Percentiles rank a stretch among this genome's conserved stretches.
phyloP scores from a whole-genome alignment of 2,797 vertebrate genomes.

The Danio choprae region DNA sequence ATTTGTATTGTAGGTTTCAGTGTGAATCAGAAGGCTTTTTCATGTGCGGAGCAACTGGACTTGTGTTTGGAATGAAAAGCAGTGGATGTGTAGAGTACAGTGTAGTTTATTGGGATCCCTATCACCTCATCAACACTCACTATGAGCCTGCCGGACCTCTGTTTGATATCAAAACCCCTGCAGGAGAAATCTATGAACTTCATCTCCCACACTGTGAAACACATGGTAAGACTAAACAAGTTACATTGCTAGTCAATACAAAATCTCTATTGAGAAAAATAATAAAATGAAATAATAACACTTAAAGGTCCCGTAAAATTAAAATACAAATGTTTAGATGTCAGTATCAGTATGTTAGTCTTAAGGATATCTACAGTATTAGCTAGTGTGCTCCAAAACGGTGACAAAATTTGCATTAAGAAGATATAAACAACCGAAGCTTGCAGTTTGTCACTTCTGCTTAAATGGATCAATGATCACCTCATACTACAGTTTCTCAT shows the following conservation, averaged over 20 bases:
- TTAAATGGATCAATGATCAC: too few species aligned
- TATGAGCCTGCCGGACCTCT: conserved; percentile 55
- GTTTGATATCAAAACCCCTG: conserved; percentile 36
- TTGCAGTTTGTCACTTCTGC: too few species aligned
- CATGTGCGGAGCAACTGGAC: conserved; percentile 38
- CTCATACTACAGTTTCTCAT: too few species aligned
- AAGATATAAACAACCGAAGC: too few species aligned
- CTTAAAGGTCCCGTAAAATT: too few species aligned
- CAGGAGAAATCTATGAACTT: conserved; percentile 41
- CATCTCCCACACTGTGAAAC: conserved; percentile 57
- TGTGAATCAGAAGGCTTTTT: conserved; percentile 35
- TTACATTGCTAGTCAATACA: neutral
- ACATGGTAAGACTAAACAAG: conserved; percentile 18
- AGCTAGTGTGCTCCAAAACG: too few species aligned
- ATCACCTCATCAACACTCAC: conserved; percentile 2
- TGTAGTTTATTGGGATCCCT: conserved; percentile 41
- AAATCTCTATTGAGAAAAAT: neutral
- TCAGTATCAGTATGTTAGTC: too few species aligned
- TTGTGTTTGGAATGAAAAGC: conserved; percentile 49
- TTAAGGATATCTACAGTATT: too few species aligned
- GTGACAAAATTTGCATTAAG: too few species aligned
- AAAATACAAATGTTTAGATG: too few species aligned
- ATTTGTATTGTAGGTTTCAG: conserved; percentile 27
- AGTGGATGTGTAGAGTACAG: conserved; percentile 48
- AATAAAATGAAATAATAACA: too few species aligned